phyloP scores from a whole-genome alignment of 2,113 vertebrate species.

The Myanophis thanlyinensis region DNA sequence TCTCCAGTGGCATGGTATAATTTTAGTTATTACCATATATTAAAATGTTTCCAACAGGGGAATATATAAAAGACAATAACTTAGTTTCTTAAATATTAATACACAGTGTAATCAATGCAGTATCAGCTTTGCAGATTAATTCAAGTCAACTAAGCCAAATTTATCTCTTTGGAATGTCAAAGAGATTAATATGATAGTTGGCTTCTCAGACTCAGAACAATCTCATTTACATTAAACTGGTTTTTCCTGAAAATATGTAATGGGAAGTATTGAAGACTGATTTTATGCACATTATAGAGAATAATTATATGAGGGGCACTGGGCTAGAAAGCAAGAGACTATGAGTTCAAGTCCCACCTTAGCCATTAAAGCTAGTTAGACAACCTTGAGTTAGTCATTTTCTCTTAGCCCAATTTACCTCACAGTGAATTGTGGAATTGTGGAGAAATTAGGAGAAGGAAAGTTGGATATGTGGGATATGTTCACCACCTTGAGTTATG shows the following conservation, averaged over 20 bases:
- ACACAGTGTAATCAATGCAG: slow-evolving; percentile 11
- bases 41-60: slow-evolving; percentile 7
- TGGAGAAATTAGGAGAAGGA: no score
- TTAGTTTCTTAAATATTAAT: slow-evolving; percentile 10
- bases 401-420: no score
- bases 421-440: no score
- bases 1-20: slow-evolving; percentile 25
- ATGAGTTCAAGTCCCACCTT: no score
- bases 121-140: slow-evolving; percentile 31
- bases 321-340: no score
- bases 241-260: background rate
- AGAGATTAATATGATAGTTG: background rate
- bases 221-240: background rate
- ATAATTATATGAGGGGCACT: background rate
- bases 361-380: no score
- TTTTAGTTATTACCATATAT: slow-evolving; percentile 29
- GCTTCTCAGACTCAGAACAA: background rate
- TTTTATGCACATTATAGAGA: background rate
- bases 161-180: background rate
- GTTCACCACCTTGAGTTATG: no score
- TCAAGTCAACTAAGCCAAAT: background rate
- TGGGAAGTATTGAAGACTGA: background rate
- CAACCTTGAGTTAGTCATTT: no score
- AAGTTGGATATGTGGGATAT: no score
- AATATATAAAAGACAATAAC: background rate